Base-by-base conservation (phyloP, 2,113 vertebrate species). In the Heterochromis multidens region DNA sequence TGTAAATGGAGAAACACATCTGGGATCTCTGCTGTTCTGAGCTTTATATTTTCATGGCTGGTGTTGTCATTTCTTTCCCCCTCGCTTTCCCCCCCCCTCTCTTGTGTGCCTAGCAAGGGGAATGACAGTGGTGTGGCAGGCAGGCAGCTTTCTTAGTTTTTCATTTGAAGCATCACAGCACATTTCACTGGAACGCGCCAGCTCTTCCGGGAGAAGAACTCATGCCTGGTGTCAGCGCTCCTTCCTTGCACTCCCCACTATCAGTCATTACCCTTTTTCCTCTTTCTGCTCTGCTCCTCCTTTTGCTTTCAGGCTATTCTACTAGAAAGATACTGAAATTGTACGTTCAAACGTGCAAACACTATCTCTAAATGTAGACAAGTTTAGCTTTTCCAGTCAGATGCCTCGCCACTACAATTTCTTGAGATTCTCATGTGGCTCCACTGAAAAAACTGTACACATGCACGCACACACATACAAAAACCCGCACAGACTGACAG, bases 1-100 rank as follows among this genome's bases (percentile, higher is more conserved):
- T 86, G 83, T 89, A 90, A 90, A 93, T 84, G 60, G 77, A 89
- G 88, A 84, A 89, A 81, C 76, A 84, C 92, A 82, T 86, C 72
- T 84, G 80, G 88, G 76, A 88, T 78, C 58, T 57, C 46, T 60
- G 79, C 82, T 84, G 81, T 92, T 89, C 37, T 79, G 77, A 84
- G 87, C 87, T 85, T 72, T 83, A 60, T 90, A 88, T 90, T 37
- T 82, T 83, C 60, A 43, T 10, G 2, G 74, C 81, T 83, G 61
- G 70, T 80, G 49, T 79, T 81, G 61, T 56, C 58, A 8, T 62
- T 65, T 56, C 11, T 21, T 49, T 37, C 58, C 70, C 59, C 77
- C 25, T 35, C n/a, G 1, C 27, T 29, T 37, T 56, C 14, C 74
- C 52, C 46, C 35, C 76, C 43, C 52, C 27, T 63, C 49, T 67